Evolutionary conservation across 1,140 invertebrate genomes (phyloP), one percentile per base, ranked within the genome.

Genomic region (Andrena cerasifolii): DNA sequence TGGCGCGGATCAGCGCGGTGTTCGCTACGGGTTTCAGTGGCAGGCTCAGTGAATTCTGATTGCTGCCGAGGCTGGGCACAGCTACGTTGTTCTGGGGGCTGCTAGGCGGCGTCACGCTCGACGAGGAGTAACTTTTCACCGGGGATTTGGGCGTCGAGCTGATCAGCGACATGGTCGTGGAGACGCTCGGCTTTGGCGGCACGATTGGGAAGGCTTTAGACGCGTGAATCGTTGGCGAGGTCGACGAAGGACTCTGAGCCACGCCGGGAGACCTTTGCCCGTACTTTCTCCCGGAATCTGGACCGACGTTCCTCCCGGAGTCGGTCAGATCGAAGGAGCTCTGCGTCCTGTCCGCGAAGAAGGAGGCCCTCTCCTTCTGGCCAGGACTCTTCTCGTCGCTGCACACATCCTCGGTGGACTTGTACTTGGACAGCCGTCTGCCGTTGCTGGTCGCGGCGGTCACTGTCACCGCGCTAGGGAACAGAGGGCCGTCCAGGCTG

Each of bases 361-460:
- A 86, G 5, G 82, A 79, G 4, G 45, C 18, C 2, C 78, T 84
- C 14, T 88, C 84, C 12, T 85, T 83, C 12, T 85, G 62, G 0
- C 76, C 71, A 16, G 59, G 70, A 3, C 31, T 81, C 73, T 86
- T 87, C 10, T 89, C 90, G 56, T 90, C 89, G 45, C 28, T 77
- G 59, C 94, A 88, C 84, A 94, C 88, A 65, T 94, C 93, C 49
- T 95, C 94, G 7, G 93, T 93, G 66, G 94, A 94, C 83, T 94
- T 93, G 78, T 91, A 91, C 67, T 91, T 91, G 14, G 89, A 90
- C 2, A 92, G 65, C 51, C 86, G 86, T 40, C 80, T 79, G 43
- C 53, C 74, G 36, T 77, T 84, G 33, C 43, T 80, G 54, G 80
- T 88, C 51, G 77, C 86, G 1, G 63, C 93, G 89, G 72, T 90